Conservation (phyloP, 2,797 vertebrate species). For the Cirrhinus mrigala region DNA sequence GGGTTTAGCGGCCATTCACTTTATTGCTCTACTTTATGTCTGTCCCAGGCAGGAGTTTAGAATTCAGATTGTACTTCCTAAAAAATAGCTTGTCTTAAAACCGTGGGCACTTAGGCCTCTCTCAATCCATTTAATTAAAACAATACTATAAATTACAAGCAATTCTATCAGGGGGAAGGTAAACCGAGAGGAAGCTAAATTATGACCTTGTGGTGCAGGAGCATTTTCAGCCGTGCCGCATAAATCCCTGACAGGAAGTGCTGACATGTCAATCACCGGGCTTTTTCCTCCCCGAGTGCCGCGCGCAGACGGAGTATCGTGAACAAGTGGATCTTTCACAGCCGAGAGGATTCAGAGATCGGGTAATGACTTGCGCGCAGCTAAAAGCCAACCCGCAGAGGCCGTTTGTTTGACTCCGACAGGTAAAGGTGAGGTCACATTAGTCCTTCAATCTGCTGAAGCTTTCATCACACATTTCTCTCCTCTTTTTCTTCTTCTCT, state of each 20-base stretch:
- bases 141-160: conserved; percentile 79
- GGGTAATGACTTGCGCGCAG: conserved; percentile 43
- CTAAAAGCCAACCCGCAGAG: not conserved
- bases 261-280: conserved; percentile 53
- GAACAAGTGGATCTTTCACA: conserved; percentile 60
- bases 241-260: conserved; percentile 67
- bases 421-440: conserved; percentile 1
- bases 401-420: not conserved
- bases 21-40: conserved; percentile 67
- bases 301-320: conserved; percentile 17
- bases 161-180: conserved; percentile 68
- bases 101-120: conserved; percentile 68
- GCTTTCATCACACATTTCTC: not conserved
- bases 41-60: conserved; percentile 58
- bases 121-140: conserved; percentile 82
- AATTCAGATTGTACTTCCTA: conserved; percentile 67
- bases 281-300: conserved; percentile 48
- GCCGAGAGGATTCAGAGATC: conserved; percentile 22
- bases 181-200: conserved; percentile 70
- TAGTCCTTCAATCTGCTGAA: not conserved
- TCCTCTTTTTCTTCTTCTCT: conserved; percentile 7
- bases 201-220: conserved; percentile 72
- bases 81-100: conserved; percentile 72
- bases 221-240: conserved; percentile 65
- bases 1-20: conserved; percentile 69